Base-by-base conservation (phyloP, 2,797 vertebrate genomes). In the Manis javanica region DNA sequence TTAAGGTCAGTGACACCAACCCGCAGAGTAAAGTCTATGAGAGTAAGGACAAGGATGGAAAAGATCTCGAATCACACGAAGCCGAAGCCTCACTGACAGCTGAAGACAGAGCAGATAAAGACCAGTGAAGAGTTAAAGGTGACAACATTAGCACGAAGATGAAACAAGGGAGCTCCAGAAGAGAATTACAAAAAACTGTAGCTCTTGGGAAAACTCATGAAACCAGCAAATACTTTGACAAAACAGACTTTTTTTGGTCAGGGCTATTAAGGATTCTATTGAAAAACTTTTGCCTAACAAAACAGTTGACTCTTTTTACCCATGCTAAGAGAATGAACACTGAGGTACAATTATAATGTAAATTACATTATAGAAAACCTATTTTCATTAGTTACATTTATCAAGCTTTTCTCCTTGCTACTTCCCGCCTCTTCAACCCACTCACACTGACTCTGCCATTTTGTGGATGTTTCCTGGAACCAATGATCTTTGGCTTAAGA, bases 341-440 rank as follows among this genome's bases (percentile, higher is more conserved):
- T 29, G 39, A 64, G 14, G 12, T 81, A 18, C n/a, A 88, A 97
- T 29, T 82, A 53, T 2, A 64, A 69, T 61, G 21, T 68, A 92
- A 75, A 72, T 6, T 21, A 14, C 18, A 29, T 24, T 59, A 46
- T 78, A 85, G 31, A 46, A 95, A 69, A 57, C 7, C 72, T 46
- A 64, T 79, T 91, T 95, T 83, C 29, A 42, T 91, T 66, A n/a
- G n/a, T 87, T 92, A 24, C 51, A 68, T 77, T 93, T 72, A 66
- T 57, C 64, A 75, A 92, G 26, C 29, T 64, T 57, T 79, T 78
- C 23, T 59, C 39, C 37, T 89, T 49, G 34, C 29, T 69, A 46
- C 63, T 78, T 92, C 61, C 12, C 4, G n/a, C 51, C 37, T 91
- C 11, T 75, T 68, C 53, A 81, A 6, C 16, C 7, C 0, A 19